A percentile compares a stretch with the other conserved stretches of the same genome.
These are phyloP conservation scores for Mylabris phalerata DNA, from an alignment of 1,140 invertebrate species.

Conservation along the genomic window DNA sequence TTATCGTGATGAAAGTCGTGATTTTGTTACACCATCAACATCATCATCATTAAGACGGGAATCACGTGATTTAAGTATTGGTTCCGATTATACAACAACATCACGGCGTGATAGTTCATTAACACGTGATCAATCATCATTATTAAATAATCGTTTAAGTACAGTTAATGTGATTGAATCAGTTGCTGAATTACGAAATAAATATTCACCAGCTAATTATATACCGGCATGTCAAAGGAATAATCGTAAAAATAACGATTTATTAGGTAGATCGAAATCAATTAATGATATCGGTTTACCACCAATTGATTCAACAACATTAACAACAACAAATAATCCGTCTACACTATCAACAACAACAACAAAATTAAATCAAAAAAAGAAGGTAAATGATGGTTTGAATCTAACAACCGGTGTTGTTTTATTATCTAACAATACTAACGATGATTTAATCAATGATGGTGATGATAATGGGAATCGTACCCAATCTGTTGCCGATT, in stretches of 20 bases:
- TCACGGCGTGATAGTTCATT: slow-evolving; percentile 30
- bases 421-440: slow-evolving; percentile 31
- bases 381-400: slow-evolving; percentile 39
- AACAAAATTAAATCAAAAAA: slow-evolving; percentile 28
- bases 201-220: slow-evolving; percentile 57
- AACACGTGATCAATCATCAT: slow-evolving; percentile 10
- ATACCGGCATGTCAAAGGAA: slow-evolving; percentile 49
- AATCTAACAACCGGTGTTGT: slow-evolving; percentile 24
- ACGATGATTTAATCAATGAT: slow-evolving; percentile 24
- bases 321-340: slow-evolving; percentile 23
- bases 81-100: slow-evolving; percentile 22
- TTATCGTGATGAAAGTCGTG: slow-evolving; percentile 35
- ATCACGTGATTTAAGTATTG: slow-evolving; percentile 30
- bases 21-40: slow-evolving; percentile 17
- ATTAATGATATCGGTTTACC: slow-evolving; percentile 47
- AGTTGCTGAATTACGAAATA: slow-evolving; percentile 52
- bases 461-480: slow-evolving; percentile 51
- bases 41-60: not conserved
- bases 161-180: slow-evolving; percentile 40
- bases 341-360: slow-evolving; percentile 15
- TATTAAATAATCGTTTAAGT: slow-evolving; percentile 32
- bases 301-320: slow-evolving; percentile 36
- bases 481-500: slow-evolving; percentile 47
- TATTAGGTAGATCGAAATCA: slow-evolving; percentile 46
- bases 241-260: slow-evolving; percentile 36